Base-by-base conservation (phyloP, 2,113 vertebrate species). In the Hoplias malabaricus region DNA sequence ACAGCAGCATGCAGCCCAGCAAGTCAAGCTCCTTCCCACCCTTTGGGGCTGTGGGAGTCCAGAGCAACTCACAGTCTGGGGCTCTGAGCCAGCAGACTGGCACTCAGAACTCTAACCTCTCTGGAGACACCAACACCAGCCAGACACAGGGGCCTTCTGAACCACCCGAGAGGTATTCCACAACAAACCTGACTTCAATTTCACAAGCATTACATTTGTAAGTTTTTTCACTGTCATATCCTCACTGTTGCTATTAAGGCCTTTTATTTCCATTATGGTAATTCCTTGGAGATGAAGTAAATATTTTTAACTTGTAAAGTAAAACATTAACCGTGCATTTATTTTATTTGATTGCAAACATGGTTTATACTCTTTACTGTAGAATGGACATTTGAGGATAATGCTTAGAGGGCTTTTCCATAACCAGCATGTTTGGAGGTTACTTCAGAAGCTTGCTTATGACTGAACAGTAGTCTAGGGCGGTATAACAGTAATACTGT, bases 141-240 rank as follows among this genome's bases (percentile, higher is more conserved):
- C 93, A 94, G 69, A 74, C 92, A 72, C 96, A 94, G 85, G 92
- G 89, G 50, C 93, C 94, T 81, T 84, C 93, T 3, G 96, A 98
- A 86, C 94, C 97, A 80, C 95, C 94, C 54, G 97, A 99, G 92
- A 99, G 97, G 97, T 99, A 93, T 21, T 9, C 4, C 50, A 23
- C 38, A n/a, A 13, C 46, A 50, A 7, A 1, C 46, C 1, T 7
- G 16, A n/a, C 46, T 50, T 19, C 46, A 42, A 12, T 31, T 54
- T 76, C 38, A 14, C 14, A 53, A 31, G 54, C 53, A 33, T 4
- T 54, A 42, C 23, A 31, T 53, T 14, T 33, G 4, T 25, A 43
- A n/a, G n/a, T n/a, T n/a, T n/a, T n/a, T n/a, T n/a, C n/a, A n/a
- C n/a, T n/a, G n/a, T n/a, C n/a, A n/a, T n/a, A n/a, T n/a, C n/a